Evolutionary conservation across 2,888 invertebrate genomes (phyloP).

Genomic region (Boloria selene): DNA sequence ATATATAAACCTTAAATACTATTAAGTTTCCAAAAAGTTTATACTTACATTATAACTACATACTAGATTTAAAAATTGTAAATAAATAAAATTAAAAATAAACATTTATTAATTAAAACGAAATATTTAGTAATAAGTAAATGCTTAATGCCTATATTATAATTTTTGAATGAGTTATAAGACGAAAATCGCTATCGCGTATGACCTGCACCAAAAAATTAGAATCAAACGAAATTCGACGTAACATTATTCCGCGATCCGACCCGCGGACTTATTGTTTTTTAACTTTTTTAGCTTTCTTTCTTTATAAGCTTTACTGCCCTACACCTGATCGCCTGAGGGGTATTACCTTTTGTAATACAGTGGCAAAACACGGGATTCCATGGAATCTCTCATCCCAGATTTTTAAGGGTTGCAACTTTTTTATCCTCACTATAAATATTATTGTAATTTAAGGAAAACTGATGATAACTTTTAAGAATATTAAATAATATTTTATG

Average conservation of each 20-base stretch:
- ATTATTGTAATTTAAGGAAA: too few relatives aligned
- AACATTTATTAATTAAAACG: too few relatives aligned
- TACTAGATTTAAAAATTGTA: too few relatives aligned
- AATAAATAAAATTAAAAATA: too few relatives aligned
- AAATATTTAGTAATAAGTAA: too few relatives aligned
- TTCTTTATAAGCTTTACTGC: constrained; percentile 73
- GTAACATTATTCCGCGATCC: constrained; percentile 67
- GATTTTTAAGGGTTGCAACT: constrained; percentile 35
- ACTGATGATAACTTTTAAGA: too few relatives aligned
- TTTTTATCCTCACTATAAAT: not conserved
- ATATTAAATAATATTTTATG: too few relatives aligned
- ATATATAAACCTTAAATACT: too few relatives aligned
- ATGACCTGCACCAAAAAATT: constrained; percentile 37
- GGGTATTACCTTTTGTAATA: constrained; percentile 69
- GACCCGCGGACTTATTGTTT: constrained; percentile 66
- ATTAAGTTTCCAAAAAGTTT: too few relatives aligned
- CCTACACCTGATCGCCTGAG: constrained; percentile 75
- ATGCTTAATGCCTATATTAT: too few relatives aligned
- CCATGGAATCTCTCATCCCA: constrained; percentile 59
- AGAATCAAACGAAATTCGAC: constrained; percentile 57
- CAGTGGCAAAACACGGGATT: constrained; percentile 59
- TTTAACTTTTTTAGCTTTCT: constrained; percentile 73
- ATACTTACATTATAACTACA: too few relatives aligned
- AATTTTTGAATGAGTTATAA: too few relatives aligned
- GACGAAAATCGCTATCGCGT: constrained; percentile 36